Percentiles rank a stretch among this genome's conserved stretches.
Conservation (phyloP, 2,113 vertebrate species). For the Cygnus atratus region DNA sequence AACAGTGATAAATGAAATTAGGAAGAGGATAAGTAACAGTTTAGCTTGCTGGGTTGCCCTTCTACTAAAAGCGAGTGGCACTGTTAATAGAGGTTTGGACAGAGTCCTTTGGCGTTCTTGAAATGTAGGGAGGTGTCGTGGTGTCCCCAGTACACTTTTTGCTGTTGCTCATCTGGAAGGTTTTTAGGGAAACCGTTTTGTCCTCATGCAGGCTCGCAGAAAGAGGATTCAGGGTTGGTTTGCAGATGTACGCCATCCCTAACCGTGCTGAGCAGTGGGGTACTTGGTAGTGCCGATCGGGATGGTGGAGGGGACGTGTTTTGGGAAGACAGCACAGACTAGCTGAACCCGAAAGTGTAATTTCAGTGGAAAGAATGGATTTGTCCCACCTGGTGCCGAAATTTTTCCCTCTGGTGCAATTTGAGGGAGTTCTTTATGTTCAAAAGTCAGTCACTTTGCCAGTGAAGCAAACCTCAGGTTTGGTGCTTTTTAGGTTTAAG, state of each 20-base stretch:
- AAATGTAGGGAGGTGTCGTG: neutral
- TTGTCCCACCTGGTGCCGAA: neutral
- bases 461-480: rapidly evolving
- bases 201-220: neutral
- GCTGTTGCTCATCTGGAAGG: neutral
- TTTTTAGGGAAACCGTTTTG: neutral
- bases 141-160: neutral
- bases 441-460: neutral
- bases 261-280: rapidly evolving
- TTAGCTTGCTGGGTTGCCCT: neutral
- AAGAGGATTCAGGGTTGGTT: rapidly evolving
- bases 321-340: rapidly evolving
- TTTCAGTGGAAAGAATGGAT: neutral
- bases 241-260: rapidly evolving
- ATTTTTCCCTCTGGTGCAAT: rapidly evolving
- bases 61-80: rapidly evolving
- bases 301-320: neutral
- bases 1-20: neutral
- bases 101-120: neutral
- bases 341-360: neutral
- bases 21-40: neutral
- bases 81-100: neutral
- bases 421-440: neutral
- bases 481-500: neutral
- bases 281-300: neutral